phyloP scores from a whole-genome alignment of 1,140 invertebrate genomes.

The Drosophila ananassae region DNA sequence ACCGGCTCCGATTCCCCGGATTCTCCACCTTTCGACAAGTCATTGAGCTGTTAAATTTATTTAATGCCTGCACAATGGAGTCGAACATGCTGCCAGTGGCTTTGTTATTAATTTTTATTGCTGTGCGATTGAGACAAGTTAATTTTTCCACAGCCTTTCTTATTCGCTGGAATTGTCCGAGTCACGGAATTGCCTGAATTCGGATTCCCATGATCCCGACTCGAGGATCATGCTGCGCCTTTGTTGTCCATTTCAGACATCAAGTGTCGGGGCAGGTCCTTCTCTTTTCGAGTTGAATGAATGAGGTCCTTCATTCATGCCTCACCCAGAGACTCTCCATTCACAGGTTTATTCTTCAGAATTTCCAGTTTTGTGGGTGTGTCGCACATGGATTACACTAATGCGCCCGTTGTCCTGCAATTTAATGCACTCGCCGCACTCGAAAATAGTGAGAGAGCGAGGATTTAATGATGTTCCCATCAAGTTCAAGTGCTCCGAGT shows the following conservation, averaged over 20 bases:
- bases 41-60: conserved; percentile 82
- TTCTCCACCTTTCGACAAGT: conserved; percentile 75
- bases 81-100: conserved; percentile 66
- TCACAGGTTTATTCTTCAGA: conserved; percentile 9
- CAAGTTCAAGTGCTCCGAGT: conserved; percentile 66
- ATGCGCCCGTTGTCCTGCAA: conserved; percentile 70
- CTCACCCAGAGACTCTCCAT: conserved; percentile 34
- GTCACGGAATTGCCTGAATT: background rate
- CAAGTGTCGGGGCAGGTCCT: conserved; percentile 34
- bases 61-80: conserved; percentile 66
- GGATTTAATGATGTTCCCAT: conserved; percentile 80
- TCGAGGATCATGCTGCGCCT: conserved; percentile 57
- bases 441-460: conserved; percentile 34
- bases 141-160: conserved; percentile 34
- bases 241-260: conserved; percentile 52
- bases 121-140: conserved; percentile 66
- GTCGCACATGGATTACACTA: conserved; percentile 76
- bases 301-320: conserved; percentile 65
- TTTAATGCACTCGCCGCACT: conserved; percentile 65
- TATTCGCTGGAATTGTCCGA: conserved; percentile 34
- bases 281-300: conserved; percentile 47
- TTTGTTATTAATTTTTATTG: conserved; percentile 79
- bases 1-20: conserved; percentile 1
- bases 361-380: conserved; percentile 59
- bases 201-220: conserved; percentile 67